Evolutionary conservation across 1,140 invertebrate species (phyloP), one percentile per base, ranked within the genome.

Genomic region (Diachasmimorpha longicaudata): DNA sequence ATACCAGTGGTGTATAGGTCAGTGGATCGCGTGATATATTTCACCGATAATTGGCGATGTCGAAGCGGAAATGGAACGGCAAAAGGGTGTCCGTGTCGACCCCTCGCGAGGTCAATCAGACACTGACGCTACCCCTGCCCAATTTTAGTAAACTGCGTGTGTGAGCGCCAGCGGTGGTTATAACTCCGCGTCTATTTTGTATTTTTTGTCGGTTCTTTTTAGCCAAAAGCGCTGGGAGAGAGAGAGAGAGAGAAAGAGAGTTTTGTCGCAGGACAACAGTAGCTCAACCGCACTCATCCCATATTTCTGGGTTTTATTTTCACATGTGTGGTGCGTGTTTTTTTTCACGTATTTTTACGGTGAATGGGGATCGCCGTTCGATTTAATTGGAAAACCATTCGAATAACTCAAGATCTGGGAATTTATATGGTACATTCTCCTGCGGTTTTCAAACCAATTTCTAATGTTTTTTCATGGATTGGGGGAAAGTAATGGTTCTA

Each of bases 41-140:
- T 70, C 48, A 69, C 67, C 73, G 31, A 75, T 75, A 75, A 75
- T 75, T 75, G 73, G 73, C 46, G 46, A 75, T 75, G 73, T 75
- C 67, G 46, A 48, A 75, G 55, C 42, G 44, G 67, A 75, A 75
- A 75, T 75, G 67, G 67, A 75, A 75, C 73, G 66, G 55, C 46
- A 70, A 48, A 75, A 37, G 16, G 67, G 73, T 69, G 73, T 75
- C 44, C 73, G 36, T 68, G 55, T 67, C 25, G 55, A 55, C 66
- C 73, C 66, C 58, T 13, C 58, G 23, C 23, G 73, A 75, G 73
- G 73, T 75, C 73, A 75, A 75, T 75, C 73, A 75, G 55, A 75
- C 73, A 69, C 66, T 74, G 72, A 58, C 72, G 55, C 55, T 37
- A 23, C 37, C 58, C 19, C 36, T 36, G 72, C 19, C 42, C 73